Base-by-base conservation (phyloP, 2,888 invertebrate genomes). In the Junonia oenone region DNA sequence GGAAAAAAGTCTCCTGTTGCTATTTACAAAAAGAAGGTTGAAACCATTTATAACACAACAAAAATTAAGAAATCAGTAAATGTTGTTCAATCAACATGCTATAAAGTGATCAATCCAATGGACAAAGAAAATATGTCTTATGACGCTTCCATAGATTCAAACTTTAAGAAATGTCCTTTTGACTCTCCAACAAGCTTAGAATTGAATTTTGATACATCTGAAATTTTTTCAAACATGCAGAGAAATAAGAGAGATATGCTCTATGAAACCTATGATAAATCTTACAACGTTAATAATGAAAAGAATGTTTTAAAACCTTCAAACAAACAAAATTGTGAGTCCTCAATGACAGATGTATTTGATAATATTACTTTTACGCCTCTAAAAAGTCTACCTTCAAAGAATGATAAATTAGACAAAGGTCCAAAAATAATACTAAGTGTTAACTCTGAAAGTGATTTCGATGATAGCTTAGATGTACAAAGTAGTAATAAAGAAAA, bases 291-390 rank as follows among this genome's bases (percentile, higher is more conserved):
- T 19, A 68, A 55, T 43, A 35, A 61, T 9, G 67, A 67, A 0
- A 64, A 66, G 46, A 83, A 84, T 71, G 62, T 82, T 35, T 59
- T 86, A 17, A 81, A 79, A 63, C 75, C 81, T 40, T 78, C 73
- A n/a, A 87, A 84, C 52, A 83, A 72, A 57, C 78, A 79, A 62
- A 63, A 55, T 9, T 62, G 50, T 55, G 67, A 78, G 35, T 62
- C 66, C 17, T 73, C 77, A 26, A 67, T 66, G 8, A 62, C 75
- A 43, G 81, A 88, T 57, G 63, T 88, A 35, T 87, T 89, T 70
- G 89, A 90, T 59, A 82, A 88, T 65, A 69, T 89, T 1, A 81
- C 77, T 5, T 90, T 88, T 59, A 88, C 89, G 4, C 90, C 90
- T 11, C 62, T 89, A 2, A 90, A 89, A 64, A 70, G 63, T 37